Evolutionary conservation across 53 echinoderm and acorn worm species (phyloP), one percentile per base, ranked within the genome.

Genomic region (Echinometra lucunter): DNA sequence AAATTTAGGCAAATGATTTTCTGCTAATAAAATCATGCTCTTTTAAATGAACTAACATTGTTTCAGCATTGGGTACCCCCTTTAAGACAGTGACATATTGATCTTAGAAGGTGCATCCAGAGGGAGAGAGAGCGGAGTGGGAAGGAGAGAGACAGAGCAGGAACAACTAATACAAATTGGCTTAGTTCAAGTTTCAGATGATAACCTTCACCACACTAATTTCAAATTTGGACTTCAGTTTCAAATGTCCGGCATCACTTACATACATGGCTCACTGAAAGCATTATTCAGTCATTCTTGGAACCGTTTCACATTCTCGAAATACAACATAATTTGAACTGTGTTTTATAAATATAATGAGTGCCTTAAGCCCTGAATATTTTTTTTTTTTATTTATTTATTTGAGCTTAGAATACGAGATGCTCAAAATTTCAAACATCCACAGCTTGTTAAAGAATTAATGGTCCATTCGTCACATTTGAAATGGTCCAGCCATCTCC

Each of bases 211-310:
- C 69, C 15, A 34, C 32, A 21, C 35, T 78, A 38, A 78, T 78
- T 78, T 78, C 42, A 78, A 63, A 78, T 40, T 78, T 78, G 42
- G 38, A 78, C 78, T 78, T 42, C 38, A 78, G 78, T 78, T 78
- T 78, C 78, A 78, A 72, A 78, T 78, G 35, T 19, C 78, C 38
- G 18, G 42, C 42, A 78, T 42, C 78, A 0, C 23, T 21, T 21
- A 75, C 75, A 40, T 40, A 40, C 40, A 75, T 35, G 35, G 4
- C 13, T 78, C 10, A 18, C 42, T 18, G 21, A 37, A 23, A 42
- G 13, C 38, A 7, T 78, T 7, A 19, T 38, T 23, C 21, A 19
- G 78, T 78, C 69, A 69, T 10, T 30, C 32, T 6, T 28, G 30
- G 67, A 67, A 5, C 60, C 60, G 4, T 19, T 25, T 60, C 60